These are phyloP conservation scores for Xenus cinereus DNA, from an alignment of 2,113 vertebrate species.

Conservation along the genomic window DNA sequence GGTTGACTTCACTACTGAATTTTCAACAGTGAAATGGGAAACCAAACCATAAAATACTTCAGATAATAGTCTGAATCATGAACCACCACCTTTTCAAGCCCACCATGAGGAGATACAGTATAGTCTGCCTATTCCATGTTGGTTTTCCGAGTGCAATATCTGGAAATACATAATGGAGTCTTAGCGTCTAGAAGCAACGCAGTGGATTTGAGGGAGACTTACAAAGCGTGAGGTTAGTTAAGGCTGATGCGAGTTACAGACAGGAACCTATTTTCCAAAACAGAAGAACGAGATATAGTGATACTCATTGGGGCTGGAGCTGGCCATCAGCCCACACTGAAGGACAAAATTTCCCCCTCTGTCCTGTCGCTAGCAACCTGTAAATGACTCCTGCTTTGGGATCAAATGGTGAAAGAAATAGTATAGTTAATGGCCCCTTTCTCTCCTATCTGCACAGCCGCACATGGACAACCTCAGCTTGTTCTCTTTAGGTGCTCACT, in stretches of 20 bases:
- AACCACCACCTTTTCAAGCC: neutral
- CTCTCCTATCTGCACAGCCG: neutral
- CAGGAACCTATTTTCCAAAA: neutral
- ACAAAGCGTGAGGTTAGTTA: neutral
- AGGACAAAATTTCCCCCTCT: neutral
- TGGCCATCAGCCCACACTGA: neutral
- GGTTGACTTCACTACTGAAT: neutral
- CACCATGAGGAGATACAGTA: neutral
- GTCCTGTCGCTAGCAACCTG: neutral
- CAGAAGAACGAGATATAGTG: neutral
- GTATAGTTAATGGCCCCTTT: neutral
- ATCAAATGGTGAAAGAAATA: neutral
- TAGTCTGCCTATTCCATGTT: rapidly evolving
- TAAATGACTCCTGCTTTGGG: neutral
- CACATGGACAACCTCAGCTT: neutral
- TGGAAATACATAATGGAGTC: neutral
- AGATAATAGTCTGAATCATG: neutral
- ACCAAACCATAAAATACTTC: neutral
- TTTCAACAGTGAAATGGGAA: neutral
- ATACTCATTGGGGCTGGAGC: neutral
- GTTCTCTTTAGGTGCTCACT: neutral
- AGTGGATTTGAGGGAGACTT: neutral
- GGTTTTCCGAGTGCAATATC: neutral
- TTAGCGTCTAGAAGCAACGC: neutral
- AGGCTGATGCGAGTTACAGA: neutral